These are phyloP conservation scores for Sceloporus undulatus DNA, from an alignment of 2,113 vertebrate species.

Conservation along the genomic window DNA sequence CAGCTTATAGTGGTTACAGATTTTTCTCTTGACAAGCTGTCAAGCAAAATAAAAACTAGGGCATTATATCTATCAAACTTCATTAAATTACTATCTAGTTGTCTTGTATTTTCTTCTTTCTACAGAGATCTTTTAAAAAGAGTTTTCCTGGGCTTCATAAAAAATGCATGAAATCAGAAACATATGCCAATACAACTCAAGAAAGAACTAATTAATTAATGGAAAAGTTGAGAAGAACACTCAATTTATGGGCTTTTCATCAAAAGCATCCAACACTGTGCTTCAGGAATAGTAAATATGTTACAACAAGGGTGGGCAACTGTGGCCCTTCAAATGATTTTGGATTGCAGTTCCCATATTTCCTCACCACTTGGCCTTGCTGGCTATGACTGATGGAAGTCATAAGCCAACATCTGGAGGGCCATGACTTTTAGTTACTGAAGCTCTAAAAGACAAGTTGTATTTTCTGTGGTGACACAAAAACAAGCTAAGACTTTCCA, in stretches of 20 bases:
- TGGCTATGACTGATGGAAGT: not conserved
- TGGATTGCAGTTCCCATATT: not conserved
- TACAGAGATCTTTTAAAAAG: not conserved
- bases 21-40: not conserved
- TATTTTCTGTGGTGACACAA: not conserved
- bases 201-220: conserved; percentile 32
- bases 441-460: not conserved
- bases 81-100: not conserved
- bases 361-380: too few relatives aligned
- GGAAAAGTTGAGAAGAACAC: conserved; percentile 1
- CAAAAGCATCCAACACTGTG: not conserved
- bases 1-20: not conserved
- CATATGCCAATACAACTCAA: conserved; percentile 28
- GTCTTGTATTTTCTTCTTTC: not conserved
- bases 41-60: conserved; percentile 7
- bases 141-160: not conserved
- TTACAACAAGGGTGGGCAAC: not conserved
- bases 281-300: not conserved
- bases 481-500: not conserved
- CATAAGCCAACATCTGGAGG: not conserved
- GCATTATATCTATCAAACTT: not conserved
- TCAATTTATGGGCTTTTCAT: conserved; percentile 19
- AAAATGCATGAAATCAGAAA: conserved; percentile 1
- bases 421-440: not conserved
- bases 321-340: not conserved